Evolutionary conservation across 2,113 vertebrate species (phyloP).

Genomic region (Psilopsiagon aymara): DNA sequence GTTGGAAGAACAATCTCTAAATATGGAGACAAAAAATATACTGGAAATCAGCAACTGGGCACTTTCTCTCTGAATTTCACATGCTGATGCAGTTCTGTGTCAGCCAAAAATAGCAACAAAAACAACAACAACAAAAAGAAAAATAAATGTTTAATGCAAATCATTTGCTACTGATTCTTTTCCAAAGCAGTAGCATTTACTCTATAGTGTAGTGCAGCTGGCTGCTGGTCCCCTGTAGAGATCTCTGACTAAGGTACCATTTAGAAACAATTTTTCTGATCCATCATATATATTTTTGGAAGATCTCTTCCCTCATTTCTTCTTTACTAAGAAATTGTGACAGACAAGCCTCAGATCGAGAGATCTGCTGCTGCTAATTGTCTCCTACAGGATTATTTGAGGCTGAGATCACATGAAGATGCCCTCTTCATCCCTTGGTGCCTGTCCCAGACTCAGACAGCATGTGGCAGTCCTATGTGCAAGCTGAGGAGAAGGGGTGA

Average conservation of each 20-base stretch:
- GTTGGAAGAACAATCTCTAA: neutral
- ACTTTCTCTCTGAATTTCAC: slow-evolving; percentile 1
- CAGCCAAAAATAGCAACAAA: slow-evolving; percentile 52
- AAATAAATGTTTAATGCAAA: slow-evolving; percentile 39
- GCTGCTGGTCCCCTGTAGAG: slow-evolving; percentile 50
- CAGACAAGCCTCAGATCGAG: slow-evolving; percentile 18
- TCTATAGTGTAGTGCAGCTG: slow-evolving; percentile 55
- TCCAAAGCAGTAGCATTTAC: slow-evolving; percentile 56
- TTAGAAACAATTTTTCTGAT: slow-evolving; percentile 70
- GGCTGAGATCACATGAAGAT: neutral
- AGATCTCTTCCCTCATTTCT: slow-evolving; percentile 24
- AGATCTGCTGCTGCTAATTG: neutral
- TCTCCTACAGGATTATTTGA: slow-evolving; percentile 12
- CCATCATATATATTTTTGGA: slow-evolving; percentile 51
- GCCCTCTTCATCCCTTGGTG: neutral
- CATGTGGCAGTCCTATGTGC: neutral
- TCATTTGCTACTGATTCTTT: slow-evolving; percentile 50
- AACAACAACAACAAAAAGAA: neutral
- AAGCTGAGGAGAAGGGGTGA: neutral
- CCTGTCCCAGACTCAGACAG: neutral
- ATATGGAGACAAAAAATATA: neutral
- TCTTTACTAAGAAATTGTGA: slow-evolving; percentile 47
- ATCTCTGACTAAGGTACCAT: slow-evolving; percentile 62
- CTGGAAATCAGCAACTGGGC: slow-evolving; percentile 11
- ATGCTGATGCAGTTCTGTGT: slow-evolving; percentile 17